Conservation (phyloP, 2,113 vertebrate species). For the Sturnira hondurensis region DNA sequence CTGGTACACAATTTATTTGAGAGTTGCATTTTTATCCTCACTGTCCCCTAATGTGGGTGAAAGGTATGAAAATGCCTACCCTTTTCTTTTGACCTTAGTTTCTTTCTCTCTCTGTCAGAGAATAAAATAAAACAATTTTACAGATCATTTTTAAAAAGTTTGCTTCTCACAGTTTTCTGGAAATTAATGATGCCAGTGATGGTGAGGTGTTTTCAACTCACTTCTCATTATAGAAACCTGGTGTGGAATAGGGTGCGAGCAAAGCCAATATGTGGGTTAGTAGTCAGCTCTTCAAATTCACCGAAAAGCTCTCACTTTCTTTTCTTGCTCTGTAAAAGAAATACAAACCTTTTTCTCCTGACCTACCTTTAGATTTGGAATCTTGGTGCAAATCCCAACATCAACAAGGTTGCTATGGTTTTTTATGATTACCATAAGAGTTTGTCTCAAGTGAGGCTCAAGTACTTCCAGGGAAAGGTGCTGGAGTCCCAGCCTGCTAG, state of each 20-base stretch:
- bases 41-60: not conserved
- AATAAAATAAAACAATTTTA: not conserved
- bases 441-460: conserved; percentile 57
- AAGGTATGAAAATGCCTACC: not conserved
- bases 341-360: conserved; percentile 29
- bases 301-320: not conserved
- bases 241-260: not conserved
- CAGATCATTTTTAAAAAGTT: not conserved
- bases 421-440: conserved; percentile 62
- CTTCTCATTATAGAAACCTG: not conserved
- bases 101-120: not conserved
- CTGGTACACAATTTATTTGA: not conserved
- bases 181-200: not conserved
- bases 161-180: not conserved
- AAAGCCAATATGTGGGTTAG: not conserved
- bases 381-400: not conserved
- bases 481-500: not conserved
- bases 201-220: not conserved
- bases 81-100: not conserved
- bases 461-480: not conserved
- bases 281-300: not conserved
- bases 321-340: not conserved
- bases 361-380: not conserved
- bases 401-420: conserved; percentile 47
- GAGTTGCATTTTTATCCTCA: not conserved